Evolutionary conservation across 1,140 invertebrate species (phyloP), one percentile per base, ranked within the genome.

Genomic region (Monochamus saltuarius): DNA sequence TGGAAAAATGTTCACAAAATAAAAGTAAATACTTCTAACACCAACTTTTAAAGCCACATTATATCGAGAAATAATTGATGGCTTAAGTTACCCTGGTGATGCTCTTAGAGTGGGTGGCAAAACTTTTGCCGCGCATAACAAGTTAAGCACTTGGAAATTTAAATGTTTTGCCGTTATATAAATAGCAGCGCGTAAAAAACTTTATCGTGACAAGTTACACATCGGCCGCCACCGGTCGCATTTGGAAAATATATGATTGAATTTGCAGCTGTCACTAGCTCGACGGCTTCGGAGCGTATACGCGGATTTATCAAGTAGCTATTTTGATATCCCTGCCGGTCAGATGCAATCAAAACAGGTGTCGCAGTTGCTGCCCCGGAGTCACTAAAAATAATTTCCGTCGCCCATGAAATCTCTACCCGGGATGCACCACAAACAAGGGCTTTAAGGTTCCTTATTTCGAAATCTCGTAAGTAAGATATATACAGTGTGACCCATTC

Each of bases 301-400:
- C n/a, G 17, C 10, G 8, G 17, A 22, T 29, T 47, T 19, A 16
- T 42, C 7, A 45, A 19, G 7, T 11, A 47, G 46, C 50, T 57
- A 57, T 57, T 50, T 59, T 59, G 49, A 59, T 59, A 59, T 40
- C 47, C 51, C 51, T 38, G 47, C 57, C 57, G 42, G 57, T 51
- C 40, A 40, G 14, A n/a, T 59, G 49, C 29, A 47, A 17, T 46
- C 46, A 37, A 22, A 58, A 58, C 45, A 58, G 46, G 56, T 51
- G 56, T 51, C 45, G 8, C n/a, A 38, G 22, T 29, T 29, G 22
- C 22, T 29, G 22, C 22, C 2, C 22, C 22, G 22, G 22, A 29
- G 22, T 29, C 22, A 29, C 22, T 29, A 29, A 29, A 29, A 29
- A 29, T 29, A 29, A 40, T 16, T 8, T 40, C 8, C 39, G 2